Conservation (phyloP, 1,140 invertebrate genomes). For the fruit fly (Drosophila melanogaster) region DNA sequence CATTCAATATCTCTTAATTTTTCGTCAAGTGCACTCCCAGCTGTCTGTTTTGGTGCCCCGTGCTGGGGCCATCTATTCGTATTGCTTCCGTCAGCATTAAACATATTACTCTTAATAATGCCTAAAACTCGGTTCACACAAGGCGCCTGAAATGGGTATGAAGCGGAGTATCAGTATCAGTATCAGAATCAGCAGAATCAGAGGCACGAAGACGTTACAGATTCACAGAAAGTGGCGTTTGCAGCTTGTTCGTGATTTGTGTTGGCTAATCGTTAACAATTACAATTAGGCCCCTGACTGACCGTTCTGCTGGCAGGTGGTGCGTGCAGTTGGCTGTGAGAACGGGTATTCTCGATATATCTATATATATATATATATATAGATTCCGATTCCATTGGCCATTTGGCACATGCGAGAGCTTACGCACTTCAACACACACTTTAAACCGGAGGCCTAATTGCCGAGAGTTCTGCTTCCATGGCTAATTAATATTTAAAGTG, state of each 20-base stretch:
- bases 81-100: constrained; percentile 80
- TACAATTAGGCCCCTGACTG: constrained; percentile 52
- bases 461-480: constrained; percentile 43
- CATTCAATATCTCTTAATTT: background rate
- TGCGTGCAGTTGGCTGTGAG: constrained; percentile 63
- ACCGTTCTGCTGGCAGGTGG: constrained; percentile 36
- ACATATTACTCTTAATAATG: constrained; percentile 77
- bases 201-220: constrained; percentile 19
- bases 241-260: constrained; percentile 77
- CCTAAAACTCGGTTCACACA: constrained; percentile 56
- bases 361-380: constrained; percentile 6
- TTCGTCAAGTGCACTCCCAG: constrained; percentile 17
- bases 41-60: constrained; percentile 32
- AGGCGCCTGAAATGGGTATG: constrained; percentile 9
- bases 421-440: constrained; percentile 78
- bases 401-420: constrained; percentile 45
- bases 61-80: constrained; percentile 55
- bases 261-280: constrained; percentile 78
- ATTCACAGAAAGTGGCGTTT: constrained; percentile 34
- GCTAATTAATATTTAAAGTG: constrained; percentile 80
- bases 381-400: constrained; percentile 18
- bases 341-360: constrained; percentile 6
- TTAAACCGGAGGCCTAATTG: constrained; percentile 54
- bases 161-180: background rate
- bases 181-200: background rate